Percentiles rank a stretch among this genome's conserved stretches.
phyloP scores from a whole-genome alignment of 2,888 invertebrate species.

The Cephus pulcher region DNA sequence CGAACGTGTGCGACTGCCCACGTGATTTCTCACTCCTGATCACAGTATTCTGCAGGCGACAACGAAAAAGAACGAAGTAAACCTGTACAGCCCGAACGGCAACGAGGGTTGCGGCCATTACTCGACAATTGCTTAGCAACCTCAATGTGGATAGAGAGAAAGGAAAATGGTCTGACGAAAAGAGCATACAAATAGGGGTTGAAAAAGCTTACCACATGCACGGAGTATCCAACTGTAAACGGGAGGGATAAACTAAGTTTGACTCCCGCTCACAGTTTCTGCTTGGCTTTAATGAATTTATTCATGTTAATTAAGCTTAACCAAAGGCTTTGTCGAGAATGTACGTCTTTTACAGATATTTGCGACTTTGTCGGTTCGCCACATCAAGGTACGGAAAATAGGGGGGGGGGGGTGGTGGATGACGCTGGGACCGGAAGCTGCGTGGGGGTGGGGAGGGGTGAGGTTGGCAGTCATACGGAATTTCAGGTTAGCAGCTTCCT shows the following conservation, averaged over 20 bases:
- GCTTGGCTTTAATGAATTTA: conserved; percentile 28
- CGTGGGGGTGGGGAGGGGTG: too few relatives aligned
- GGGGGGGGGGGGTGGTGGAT: too few relatives aligned
- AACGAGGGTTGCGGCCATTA: neutral
- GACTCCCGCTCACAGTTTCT: neutral
- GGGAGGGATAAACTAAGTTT: neutral
- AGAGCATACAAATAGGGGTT: neutral
- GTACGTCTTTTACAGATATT: neutral
- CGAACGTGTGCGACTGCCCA: neutral
- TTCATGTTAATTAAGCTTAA: conserved; percentile 26
- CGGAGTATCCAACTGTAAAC: neutral
- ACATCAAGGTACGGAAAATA: neutral
- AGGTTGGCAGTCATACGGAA: neutral
- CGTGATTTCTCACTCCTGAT: neutral
- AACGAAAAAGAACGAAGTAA: neutral
- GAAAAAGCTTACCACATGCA: neutral
- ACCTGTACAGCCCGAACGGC: neutral
- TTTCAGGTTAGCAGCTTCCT: neutral
- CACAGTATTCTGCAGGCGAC: neutral
- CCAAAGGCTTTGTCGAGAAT: neutral
- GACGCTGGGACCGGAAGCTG: too few relatives aligned
- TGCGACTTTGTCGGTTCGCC: neutral
- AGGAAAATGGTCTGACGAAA: neutral
- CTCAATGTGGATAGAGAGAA: neutral
- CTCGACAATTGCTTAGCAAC: neutral